Base-by-base conservation (phyloP, 1,140 invertebrate species). In the Nylanderia fulva region DNA sequence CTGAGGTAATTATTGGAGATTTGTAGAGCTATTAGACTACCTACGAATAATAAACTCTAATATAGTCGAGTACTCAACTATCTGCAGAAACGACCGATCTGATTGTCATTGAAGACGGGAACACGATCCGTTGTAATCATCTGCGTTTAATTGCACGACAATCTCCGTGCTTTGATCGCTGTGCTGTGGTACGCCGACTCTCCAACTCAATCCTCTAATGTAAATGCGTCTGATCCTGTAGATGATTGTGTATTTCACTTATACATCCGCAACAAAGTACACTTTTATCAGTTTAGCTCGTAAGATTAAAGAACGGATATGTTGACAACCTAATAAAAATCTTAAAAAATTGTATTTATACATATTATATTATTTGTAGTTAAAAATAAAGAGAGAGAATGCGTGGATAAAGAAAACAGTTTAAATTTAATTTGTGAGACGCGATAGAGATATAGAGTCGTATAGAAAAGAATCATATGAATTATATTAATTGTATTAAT, bases 71-170 rank as follows among this genome's bases (percentile, higher is more conserved):
- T 52, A 84, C 58, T 84, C 52, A 45, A 48, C 45, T 4, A 48
- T 48, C 13, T 18, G 58, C 42, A 21, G 13, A 75, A 69, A 68
- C 48, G 39, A 27, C 29, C 6, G 27, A 2, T 2, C n/a, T 52
- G 72, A 84, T 84, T 79, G 45, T 77, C 64, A 63, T 76, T 64
- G n/a, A 66, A 24, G 18, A n/a, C 33, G 45, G 24, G 24, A 72
- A 77, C 60, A 42, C 72, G 74, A 76, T 84, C 24, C 74, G 60
- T 61, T 48, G 58, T 56, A 61, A 76, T 85, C 61, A 79, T 45
- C 48, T 27, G 58, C 39, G 33, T 79, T 68, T 85, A 79, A 85
- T 85, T 79, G 21, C 36, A 9, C 42, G 8, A 69, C 18, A 13
- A 63, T 39, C 52, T 42, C 45, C 27, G 13, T 39, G 42, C 39